Conservation (phyloP, 1,140 invertebrate genomes). For the Leptestheria dahalacensis region DNA sequence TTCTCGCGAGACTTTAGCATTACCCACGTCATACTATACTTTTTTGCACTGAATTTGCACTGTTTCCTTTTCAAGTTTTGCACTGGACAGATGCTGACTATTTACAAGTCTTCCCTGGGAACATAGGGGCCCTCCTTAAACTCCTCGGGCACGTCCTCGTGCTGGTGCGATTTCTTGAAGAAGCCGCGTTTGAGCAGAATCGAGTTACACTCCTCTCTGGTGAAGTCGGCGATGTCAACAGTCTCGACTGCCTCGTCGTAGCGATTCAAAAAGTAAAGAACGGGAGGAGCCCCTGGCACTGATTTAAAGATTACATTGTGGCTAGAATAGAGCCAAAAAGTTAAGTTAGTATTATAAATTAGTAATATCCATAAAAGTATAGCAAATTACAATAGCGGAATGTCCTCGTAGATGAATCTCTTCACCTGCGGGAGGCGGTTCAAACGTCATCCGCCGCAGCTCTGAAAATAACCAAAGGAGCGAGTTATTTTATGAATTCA, state of each 20-base stretch:
- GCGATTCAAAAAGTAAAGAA: conserved; percentile 43
- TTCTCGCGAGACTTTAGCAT: too few species aligned
- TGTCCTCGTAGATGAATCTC: conserved; percentile 53
- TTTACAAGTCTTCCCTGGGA: conserved; percentile 14
- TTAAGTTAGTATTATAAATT: neutral
- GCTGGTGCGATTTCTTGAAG: conserved; percentile 25
- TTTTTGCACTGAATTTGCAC: too few species aligned
- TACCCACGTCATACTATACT: too few species aligned
- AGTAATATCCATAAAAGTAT: conserved; percentile 14
- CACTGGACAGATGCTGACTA: neutral
- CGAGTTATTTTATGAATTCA: neutral
- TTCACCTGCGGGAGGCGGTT: conserved; percentile 57
- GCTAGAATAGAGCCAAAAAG: conserved; percentile 23
- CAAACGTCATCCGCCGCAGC: conserved; percentile 55
- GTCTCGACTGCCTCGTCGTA: conserved; percentile 43
- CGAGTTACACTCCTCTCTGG: conserved; percentile 49
- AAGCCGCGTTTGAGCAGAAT: conserved; percentile 45
- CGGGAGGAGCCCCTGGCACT: conserved; percentile 48
- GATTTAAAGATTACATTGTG: conserved; percentile 47
- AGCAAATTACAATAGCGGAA: conserved; percentile 51
- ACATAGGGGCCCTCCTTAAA: conserved; percentile 12
- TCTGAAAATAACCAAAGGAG: conserved; percentile 36
- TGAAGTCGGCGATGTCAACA: conserved; percentile 38
- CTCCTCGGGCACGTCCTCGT: conserved; percentile 16
- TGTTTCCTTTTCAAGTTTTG: too few species aligned